Base-by-base conservation (phyloP, 2,113 vertebrate genomes). In the Irena cyanogastra region DNA sequence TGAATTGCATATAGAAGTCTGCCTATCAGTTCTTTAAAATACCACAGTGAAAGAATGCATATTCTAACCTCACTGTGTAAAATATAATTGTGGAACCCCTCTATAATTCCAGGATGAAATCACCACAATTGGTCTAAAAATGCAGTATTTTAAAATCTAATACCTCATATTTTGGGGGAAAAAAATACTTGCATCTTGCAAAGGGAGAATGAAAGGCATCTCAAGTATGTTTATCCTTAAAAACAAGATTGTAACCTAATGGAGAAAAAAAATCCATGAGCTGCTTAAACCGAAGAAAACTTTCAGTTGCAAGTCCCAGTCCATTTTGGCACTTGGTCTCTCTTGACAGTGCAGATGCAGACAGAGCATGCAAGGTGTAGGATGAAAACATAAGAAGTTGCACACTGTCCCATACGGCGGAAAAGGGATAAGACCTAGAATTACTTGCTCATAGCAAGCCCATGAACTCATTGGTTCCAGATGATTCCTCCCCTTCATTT, bases 1-100 rank as follows among this genome's bases (percentile, higher is more conserved):
- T 92, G 68, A 95, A 77, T 26, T 87, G 64, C 68, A 64, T 22
- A 28, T 21, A 83, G 60, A 90, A 88, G 11, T 44, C 68, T 75
- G 44, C 31, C 75, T 93, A 70, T 72, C 42, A 22, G 44, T 77
- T 90, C 39, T 83, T 81, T 70, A 42, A 91, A 94, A 82, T 50
- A 80, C 23, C 79, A 41, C 75, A 93, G 31, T 10, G 35, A 90
- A 83, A 21, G 83, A 26, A 89, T 56, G 30, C 13, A 85, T 87
- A 71, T 64, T 83, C 64, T 88, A 77, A 90, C 26, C 37, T 83
- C 47, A 41, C 8, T 37, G 17, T 16, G 31, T 49, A 90, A 92
- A 88, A 92, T 11, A 44, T 22, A 80, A 66, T 78, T 70, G 88
- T 86, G 50, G 37, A 83, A 33, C 3, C 17, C 8, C 12, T 9